Conservation (phyloP, 2,113 vertebrate genomes). For the Solenodon paradoxus region DNA sequence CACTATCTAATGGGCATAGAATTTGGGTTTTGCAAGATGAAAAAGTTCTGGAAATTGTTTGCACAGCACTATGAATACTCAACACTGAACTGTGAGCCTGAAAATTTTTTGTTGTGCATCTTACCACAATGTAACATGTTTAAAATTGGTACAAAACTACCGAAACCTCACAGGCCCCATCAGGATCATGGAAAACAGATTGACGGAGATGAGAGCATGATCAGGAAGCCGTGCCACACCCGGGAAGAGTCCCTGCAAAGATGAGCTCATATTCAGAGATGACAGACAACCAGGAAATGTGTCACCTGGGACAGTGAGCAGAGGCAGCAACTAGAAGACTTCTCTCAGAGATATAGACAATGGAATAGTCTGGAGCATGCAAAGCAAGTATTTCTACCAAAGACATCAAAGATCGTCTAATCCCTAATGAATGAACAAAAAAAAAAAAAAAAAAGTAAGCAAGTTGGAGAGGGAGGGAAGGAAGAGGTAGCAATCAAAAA, state of each 20-base stretch:
- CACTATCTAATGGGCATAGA: background rate
- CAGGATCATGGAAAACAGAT: background rate
- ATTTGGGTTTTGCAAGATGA: background rate
- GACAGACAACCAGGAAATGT: background rate
- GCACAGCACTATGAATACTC: background rate
- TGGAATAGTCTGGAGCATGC: background rate
- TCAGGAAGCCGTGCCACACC: background rate
- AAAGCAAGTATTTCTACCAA: background rate
- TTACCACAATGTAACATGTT: background rate
- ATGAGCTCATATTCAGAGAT: background rate
- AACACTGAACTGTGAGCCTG: background rate
- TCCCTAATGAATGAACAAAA: too few relatives aligned
- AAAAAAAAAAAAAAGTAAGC: background rate
- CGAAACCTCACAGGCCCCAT: background rate
- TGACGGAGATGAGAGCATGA: background rate
- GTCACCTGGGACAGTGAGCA: background rate
- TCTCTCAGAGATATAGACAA: background rate
- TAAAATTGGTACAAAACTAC: background rate
- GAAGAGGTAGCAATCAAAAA: background rate
- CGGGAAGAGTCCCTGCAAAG: background rate
- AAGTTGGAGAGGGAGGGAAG: background rate
- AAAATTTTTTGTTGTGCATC: background rate
- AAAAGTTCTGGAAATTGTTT: background rate
- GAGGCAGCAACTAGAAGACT: background rate
- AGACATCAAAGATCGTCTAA: background rate